Conservation (phyloP, 2,113 vertebrate species). For the Salminus brasiliensis region DNA sequence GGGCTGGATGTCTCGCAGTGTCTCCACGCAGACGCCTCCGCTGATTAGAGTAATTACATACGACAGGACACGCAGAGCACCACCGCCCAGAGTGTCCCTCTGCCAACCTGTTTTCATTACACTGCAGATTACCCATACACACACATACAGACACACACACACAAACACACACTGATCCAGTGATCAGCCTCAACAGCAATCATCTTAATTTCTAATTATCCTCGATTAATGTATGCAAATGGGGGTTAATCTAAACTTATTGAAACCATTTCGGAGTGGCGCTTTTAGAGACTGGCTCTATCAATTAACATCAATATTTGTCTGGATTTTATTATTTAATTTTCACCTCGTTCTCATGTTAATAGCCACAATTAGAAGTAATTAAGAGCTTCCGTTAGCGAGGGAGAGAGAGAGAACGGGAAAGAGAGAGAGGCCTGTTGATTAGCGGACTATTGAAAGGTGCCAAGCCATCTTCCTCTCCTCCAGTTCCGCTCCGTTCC, state of each 20-base stretch:
- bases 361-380: slow-evolving; percentile 88
- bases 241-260: slow-evolving; percentile 71
- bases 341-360: slow-evolving; percentile 84
- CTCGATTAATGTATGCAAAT: slow-evolving; percentile 75
- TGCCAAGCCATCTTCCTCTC: slow-evolving; percentile 19
- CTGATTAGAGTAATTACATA: slow-evolving; percentile 49
- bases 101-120: slow-evolving; percentile 46
- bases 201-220: slow-evolving; percentile 71
- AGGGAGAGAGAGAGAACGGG: slow-evolving; percentile 33
- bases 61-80: slow-evolving; percentile 36
- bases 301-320: slow-evolving; percentile 78
- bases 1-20: slow-evolving; percentile 8
- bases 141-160: slow-evolving; percentile 9
- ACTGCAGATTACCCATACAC: slow-evolving; percentile 23
- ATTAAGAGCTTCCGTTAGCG: slow-evolving; percentile 79
- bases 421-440: slow-evolving; percentile 45
- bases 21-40: slow-evolving; percentile 4
- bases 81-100: slow-evolving; percentile 27
- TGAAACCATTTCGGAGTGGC: slow-evolving; percentile 61
- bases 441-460: slow-evolving; percentile 54
- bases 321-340: slow-evolving; percentile 72
- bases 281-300: slow-evolving; percentile 57
- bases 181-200: slow-evolving; percentile 60
- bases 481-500: neutral
- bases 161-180: slow-evolving; percentile 40